These are phyloP conservation scores for Sepioteuthis lessoniana DNA, from an alignment of 2,888 invertebrate species.

Conservation along the genomic window DNA sequence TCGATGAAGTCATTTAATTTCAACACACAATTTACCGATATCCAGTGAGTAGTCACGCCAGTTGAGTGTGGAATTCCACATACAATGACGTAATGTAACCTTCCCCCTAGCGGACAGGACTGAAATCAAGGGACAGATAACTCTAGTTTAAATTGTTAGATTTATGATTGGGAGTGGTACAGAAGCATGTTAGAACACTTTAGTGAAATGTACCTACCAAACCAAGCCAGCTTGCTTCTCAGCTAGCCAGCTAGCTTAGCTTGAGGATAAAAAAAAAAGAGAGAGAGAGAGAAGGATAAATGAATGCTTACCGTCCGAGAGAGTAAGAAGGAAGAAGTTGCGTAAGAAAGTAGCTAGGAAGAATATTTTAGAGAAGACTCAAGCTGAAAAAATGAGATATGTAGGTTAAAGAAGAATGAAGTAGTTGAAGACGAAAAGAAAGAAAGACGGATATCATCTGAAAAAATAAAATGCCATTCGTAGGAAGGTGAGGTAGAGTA, in stretches of 20 bases:
- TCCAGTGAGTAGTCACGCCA: slow-evolving; percentile 21
- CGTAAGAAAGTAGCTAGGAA: background rate
- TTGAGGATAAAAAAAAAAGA: background rate
- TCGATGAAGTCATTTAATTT: slow-evolving; percentile 42
- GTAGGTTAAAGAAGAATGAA: slow-evolving; percentile 21
- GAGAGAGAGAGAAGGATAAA: background rate
- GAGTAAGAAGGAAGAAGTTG: slow-evolving; percentile 39
- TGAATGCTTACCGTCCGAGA: background rate
- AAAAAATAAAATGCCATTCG: slow-evolving; percentile 55
- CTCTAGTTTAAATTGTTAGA: slow-evolving; percentile 1
- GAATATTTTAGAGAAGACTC: slow-evolving; percentile 3
- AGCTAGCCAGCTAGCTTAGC: background rate
- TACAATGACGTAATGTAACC: slow-evolving; percentile 45
- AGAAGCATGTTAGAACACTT: background rate
- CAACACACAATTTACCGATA: slow-evolving; percentile 46
- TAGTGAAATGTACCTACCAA: background rate
- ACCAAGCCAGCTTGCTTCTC: too few species aligned
- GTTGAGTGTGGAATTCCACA: slow-evolving; percentile 39
- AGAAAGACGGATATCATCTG: slow-evolving; percentile 47
- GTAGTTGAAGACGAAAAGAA: background rate
- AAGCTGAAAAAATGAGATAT: background rate
- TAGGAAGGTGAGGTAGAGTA: slow-evolving; percentile 51
- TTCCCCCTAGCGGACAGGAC: slow-evolving; percentile 23
- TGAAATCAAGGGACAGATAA: slow-evolving; percentile 37
- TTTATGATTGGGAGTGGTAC: background rate